phyloP scores from a whole-genome alignment of 2,113 vertebrate genomes.

The Chaetops frenatus region DNA sequence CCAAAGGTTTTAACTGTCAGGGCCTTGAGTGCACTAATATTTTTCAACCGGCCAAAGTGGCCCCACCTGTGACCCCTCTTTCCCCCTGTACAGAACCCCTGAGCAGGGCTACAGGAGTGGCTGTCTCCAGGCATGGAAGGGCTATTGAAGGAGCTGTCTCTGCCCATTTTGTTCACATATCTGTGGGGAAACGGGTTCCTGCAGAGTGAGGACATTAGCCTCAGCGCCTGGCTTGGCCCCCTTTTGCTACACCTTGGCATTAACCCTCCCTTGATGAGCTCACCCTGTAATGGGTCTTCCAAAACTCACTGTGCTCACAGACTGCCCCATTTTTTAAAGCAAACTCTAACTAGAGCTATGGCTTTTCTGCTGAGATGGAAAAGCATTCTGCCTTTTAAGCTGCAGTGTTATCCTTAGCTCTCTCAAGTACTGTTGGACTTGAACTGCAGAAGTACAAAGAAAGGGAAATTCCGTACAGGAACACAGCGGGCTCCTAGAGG shows the following conservation, averaged over 20 bases:
- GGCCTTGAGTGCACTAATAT: not conserved
- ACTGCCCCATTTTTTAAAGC: not conserved
- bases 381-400: not conserved
- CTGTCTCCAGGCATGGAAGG: not conserved
- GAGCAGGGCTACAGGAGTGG: rapidly evolving
- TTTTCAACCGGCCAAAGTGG: not conserved
- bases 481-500: not conserved
- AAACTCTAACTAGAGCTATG: rapidly evolving
- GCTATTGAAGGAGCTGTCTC: rapidly evolving
- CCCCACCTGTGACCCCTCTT: not conserved
- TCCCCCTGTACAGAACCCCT: rapidly evolving
- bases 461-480: not conserved
- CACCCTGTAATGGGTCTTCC: not conserved
- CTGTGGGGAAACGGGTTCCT: not conserved
- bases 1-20: not conserved
- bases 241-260: not conserved
- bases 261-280: not conserved
- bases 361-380: not conserved
- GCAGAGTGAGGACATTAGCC: not conserved
- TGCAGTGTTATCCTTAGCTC: not conserved
- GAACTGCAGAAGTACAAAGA: not conserved
- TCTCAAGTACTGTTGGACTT: not conserved
- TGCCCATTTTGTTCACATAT: rapidly evolving
- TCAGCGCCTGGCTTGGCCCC: not conserved
- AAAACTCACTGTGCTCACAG: not conserved